Evolutionary conservation across 23 tunicate species (phyloP), one percentile per base, ranked within the genome.

Genomic region (Pegea sp.): DNA sequence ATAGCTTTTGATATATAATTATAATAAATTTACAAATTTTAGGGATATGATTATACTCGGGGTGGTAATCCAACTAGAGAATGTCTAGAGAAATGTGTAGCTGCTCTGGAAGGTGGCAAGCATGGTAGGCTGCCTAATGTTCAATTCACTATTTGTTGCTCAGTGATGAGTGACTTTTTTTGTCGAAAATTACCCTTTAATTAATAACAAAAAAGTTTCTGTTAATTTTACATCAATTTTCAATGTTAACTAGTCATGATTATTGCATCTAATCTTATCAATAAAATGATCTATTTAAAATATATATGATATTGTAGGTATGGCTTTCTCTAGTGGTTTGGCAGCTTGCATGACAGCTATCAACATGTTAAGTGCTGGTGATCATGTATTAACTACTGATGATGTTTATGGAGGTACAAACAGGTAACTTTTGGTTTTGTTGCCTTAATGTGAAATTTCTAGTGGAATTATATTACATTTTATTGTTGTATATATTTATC

Each of bases 331-430:
- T 2, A 76, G 90, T 62, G 98, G 98, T 20, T 60, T 89, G 4
- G 90, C 93, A 56, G 90, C 98, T 7, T 72, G 86, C 8, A 54
- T 58, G 52, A 76, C 77, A 24, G 29, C 71, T 20, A 69, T 89
- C 8, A 63, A 84, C 44, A 25, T 56, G 7, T 49, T 84, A 57
- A 84, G 74, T 57, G 34, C 95, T 61, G 98, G 98, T 18, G 98
- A 89, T 58, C 98, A 89, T 62, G 69, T 77, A 5, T 32, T 89
- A 5, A 59, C 81, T 6, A 66, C 71, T 42, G 98, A 89, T 70
- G 98, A 89, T 57, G 90, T 89, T 31, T 89, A 89, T 71, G 98
- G 98, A 29, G 98, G 98, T 4, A 89, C 98, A 2, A 89, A 89
- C 61, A 61, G 95, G 95, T 74, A 34, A 24, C 19, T 4, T 4